Evolutionary conservation across 2,113 vertebrate genomes (phyloP).

Genomic region (Lepus americanus): DNA sequence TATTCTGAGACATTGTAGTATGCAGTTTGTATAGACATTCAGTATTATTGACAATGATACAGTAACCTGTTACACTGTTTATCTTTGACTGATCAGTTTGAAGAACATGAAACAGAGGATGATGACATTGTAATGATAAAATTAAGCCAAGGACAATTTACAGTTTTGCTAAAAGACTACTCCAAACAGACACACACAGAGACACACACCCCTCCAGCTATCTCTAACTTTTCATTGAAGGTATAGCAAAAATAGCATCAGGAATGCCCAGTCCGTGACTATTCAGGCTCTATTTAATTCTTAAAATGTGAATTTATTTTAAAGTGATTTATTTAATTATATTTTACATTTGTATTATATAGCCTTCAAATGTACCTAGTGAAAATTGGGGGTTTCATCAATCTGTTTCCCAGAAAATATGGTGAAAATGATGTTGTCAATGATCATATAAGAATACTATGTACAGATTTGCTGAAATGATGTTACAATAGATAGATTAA

Average conservation of each 20-base stretch:
- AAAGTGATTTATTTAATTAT: neutral
- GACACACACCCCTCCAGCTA: neutral
- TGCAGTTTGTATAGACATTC: slow-evolving; percentile 52
- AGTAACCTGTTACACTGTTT: slow-evolving; percentile 25
- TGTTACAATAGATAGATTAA: neutral
- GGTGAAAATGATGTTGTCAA: neutral
- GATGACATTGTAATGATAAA: slow-evolving; percentile 47
- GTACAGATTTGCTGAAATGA: neutral
- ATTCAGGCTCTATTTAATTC: neutral
- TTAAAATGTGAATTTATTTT: neutral
- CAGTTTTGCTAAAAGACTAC: neutral
- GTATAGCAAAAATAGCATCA: neutral
- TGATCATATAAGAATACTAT: neutral
- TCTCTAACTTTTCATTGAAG: neutral
- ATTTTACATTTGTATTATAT: neutral
- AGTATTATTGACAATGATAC: slow-evolving; percentile 69
- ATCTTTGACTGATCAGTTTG: slow-evolving; percentile 54
- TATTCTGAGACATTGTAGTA: slow-evolving; percentile 70
- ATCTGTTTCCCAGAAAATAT: neutral
- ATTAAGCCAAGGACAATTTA: slow-evolving; percentile 61
- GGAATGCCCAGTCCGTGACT: neutral
- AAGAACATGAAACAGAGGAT: slow-evolving; percentile 48
- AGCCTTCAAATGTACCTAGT: neutral
- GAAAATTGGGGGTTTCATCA: neutral
- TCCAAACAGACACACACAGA: neutral